These are phyloP conservation scores for Pteronotus mesoamericanus DNA, from an alignment of 2,797 vertebrate species.

Conservation along the genomic window DNA sequence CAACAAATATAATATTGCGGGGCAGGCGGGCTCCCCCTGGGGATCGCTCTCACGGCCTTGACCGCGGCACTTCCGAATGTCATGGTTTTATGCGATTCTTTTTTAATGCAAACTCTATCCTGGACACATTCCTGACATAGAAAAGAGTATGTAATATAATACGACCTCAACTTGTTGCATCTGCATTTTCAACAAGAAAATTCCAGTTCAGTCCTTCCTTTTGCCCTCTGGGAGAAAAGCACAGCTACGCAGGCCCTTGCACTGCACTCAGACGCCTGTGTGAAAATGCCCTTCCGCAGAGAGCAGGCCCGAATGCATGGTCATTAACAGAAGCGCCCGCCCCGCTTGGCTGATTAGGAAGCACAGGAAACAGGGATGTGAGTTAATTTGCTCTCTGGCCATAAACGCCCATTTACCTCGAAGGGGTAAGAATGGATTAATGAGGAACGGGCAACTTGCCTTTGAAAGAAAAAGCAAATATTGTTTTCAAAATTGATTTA, in stretches of 20 bases:
- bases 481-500: not conserved
- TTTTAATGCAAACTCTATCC: not conserved
- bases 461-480: not conserved
- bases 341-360: not conserved
- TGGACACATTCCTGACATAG: not conserved
- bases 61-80: not conserved
- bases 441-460: not conserved
- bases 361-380: not conserved
- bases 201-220: not conserved
- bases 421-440: not conserved
- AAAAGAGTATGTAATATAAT: not conserved
- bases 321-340: not conserved
- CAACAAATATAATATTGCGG: not conserved
- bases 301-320: not conserved
- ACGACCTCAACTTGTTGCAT: not conserved
- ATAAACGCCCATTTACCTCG: not conserved
- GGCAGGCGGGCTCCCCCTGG: not conserved
- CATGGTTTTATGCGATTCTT: not conserved
- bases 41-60: not conserved
- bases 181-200: not conserved
- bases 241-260: not conserved
- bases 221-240: not conserved
- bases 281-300: not conserved
- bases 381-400: not conserved
- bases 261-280: not conserved